Conservation (phyloP, 1,140 invertebrate genomes). For the Lineus longissimus region DNA sequence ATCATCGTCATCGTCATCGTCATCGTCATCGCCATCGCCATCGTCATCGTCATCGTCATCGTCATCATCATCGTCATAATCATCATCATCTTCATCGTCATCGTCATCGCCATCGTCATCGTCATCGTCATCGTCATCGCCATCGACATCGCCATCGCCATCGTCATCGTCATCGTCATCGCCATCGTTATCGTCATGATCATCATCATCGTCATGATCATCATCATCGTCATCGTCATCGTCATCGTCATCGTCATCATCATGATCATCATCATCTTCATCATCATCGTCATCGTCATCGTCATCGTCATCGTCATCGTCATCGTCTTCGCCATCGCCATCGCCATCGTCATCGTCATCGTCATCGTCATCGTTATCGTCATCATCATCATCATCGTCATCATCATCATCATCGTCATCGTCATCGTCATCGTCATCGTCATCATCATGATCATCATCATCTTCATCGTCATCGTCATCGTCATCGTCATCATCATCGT, state of each 20-base stretch:
- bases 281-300: background rate
- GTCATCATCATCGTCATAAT: too few species aligned
- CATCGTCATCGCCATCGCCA: background rate
- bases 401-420: slow-evolving; percentile 1
- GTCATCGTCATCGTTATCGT: background rate
- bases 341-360: background rate
- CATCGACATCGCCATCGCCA: too few species aligned
- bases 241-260: background rate
- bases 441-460: background rate
- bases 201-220: too few species aligned
- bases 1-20: too few species aligned
- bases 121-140: too few species aligned
- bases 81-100: too few species aligned
- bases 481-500: slow-evolving; percentile 1
- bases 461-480: background rate
- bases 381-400: background rate
- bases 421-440: slow-evolving; percentile 1
- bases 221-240: too few species aligned
- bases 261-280: background rate
- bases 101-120: too few species aligned
- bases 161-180: too few species aligned
- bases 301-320: too few species aligned
- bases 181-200: too few species aligned
- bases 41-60: background rate
- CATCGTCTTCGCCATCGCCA: too few species aligned